Percentiles rank a stretch among this genome's conserved stretches.
phyloP scores from a whole-genome alignment of 2,113 vertebrate species.

The Loxodonta africana region DNA sequence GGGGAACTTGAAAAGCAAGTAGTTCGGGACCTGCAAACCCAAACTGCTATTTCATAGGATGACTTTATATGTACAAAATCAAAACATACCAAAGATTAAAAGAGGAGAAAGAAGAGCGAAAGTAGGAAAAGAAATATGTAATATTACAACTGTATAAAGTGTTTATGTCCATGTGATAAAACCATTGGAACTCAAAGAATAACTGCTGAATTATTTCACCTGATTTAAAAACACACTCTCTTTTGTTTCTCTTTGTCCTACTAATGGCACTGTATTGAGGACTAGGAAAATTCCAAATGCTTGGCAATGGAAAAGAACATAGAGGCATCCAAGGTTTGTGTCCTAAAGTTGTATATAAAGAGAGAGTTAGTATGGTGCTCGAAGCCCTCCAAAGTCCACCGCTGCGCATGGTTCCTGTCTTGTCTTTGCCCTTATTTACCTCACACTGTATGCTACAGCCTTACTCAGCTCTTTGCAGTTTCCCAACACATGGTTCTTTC shows the following conservation, averaged over 20 bases:
- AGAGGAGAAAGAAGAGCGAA: background rate
- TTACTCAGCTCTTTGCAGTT: background rate
- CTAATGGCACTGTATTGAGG: background rate
- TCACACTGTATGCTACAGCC: fast-evolving
- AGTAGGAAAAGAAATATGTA: background rate
- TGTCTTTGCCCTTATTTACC: background rate
- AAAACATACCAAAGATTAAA: conserved; percentile 23
- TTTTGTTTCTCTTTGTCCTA: conserved; percentile 31
- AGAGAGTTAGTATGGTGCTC: background rate
- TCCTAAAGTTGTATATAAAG: background rate
- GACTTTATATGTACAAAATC: background rate
- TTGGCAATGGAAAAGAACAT: background rate
- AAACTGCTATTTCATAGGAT: background rate
- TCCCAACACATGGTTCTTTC: background rate
- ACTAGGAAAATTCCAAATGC: background rate
- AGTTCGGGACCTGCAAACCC: background rate
- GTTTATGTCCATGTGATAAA: conserved; percentile 24
- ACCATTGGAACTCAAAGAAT: background rate
- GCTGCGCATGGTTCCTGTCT: background rate
- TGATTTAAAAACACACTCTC: background rate
- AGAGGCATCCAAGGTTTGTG: background rate
- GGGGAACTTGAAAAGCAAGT: background rate
- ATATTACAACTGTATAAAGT: background rate
- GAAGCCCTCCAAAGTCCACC: background rate
- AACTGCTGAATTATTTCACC: conserved; percentile 4